phyloP scores from a whole-genome alignment of 2,888 invertebrate species.

The Rhagonycha fulva region DNA sequence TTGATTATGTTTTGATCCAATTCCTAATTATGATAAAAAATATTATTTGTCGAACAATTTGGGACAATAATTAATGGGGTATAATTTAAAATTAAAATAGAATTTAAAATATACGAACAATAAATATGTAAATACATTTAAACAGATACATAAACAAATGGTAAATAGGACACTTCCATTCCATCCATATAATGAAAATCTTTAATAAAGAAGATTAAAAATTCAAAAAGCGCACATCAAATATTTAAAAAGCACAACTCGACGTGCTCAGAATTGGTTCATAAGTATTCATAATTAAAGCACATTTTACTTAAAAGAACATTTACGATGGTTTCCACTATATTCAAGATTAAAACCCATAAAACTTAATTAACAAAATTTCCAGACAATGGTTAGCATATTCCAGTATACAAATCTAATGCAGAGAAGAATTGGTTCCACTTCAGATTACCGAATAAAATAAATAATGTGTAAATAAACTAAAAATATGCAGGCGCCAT shows the following conservation, averaged over 20 bases:
- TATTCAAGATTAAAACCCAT: not conserved
- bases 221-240: slow-evolving; percentile 3
- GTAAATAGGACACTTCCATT: not conserved
- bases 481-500: slow-evolving; percentile 43
- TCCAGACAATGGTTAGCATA: not conserved
- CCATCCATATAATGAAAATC: not conserved
- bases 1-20: not conserved
- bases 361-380: not conserved
- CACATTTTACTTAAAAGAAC: not conserved
- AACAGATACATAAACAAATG: not conserved
- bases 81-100: not conserved
- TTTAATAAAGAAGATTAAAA: not conserved
- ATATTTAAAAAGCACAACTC: slow-evolving; percentile 20
- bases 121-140: not conserved
- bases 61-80: no score
- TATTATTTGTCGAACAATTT: not conserved
- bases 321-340: not conserved
- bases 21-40: not conserved
- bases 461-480: slow-evolving; percentile 24
- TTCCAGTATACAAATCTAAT: not conserved
- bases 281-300: slow-evolving; percentile 4
- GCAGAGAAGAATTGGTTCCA: slow-evolving; percentile 6
- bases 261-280: slow-evolving; percentile 6
- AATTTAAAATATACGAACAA: not conserved
- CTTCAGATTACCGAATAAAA: slow-evolving; percentile 15